These are phyloP conservation scores for Kryptolebias marmoratus DNA, from an alignment of 2,113 vertebrate species.

Conservation along the genomic window DNA sequence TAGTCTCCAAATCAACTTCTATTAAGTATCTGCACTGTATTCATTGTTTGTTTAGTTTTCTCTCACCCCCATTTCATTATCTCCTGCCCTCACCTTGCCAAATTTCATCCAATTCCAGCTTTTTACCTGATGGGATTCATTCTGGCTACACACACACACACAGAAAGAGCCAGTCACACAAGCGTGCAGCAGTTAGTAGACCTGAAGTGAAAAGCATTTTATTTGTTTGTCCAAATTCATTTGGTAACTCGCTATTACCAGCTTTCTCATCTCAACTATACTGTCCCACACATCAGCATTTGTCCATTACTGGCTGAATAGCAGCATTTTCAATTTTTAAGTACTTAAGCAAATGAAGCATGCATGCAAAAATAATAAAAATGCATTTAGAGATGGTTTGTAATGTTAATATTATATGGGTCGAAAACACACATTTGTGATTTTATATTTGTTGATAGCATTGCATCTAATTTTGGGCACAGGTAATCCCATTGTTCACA, in stretches of 20 bases:
- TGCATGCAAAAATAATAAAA: constrained; percentile 25
- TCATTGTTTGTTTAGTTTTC: constrained; percentile 41
- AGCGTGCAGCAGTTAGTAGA: constrained; percentile 24
- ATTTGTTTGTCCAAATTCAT: constrained; percentile 34
- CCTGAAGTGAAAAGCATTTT: constrained; percentile 46
- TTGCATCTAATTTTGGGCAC: neutral
- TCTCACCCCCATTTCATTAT: constrained; percentile 45
- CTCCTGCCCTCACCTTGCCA: constrained; percentile 29
- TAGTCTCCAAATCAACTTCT: constrained; percentile 12
- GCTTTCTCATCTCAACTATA: constrained; percentile 43
- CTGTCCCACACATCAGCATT: constrained; percentile 37
- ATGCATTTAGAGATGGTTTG: constrained; percentile 19
- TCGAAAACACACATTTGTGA: constrained; percentile 21
- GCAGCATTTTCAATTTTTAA: constrained; percentile 38
- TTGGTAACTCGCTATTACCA: constrained; percentile 29
- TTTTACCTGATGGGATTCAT: constrained; percentile 40
- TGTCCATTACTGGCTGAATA: constrained; percentile 50
- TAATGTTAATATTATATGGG: constrained; percentile 30
- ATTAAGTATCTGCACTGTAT: constrained; percentile 22
- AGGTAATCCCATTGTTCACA: neutral
- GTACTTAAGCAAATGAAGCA: constrained; percentile 38
- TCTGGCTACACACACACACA: constrained; percentile 11
- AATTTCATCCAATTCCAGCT: constrained; percentile 50
- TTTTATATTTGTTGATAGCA: constrained; percentile 17
- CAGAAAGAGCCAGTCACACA: constrained; percentile 4